Percentiles rank a stretch among this genome's conserved stretches.
Evolutionary conservation across 1,140 invertebrate genomes (phyloP).

Genomic region (Pseudachorutes palmiensis): DNA sequence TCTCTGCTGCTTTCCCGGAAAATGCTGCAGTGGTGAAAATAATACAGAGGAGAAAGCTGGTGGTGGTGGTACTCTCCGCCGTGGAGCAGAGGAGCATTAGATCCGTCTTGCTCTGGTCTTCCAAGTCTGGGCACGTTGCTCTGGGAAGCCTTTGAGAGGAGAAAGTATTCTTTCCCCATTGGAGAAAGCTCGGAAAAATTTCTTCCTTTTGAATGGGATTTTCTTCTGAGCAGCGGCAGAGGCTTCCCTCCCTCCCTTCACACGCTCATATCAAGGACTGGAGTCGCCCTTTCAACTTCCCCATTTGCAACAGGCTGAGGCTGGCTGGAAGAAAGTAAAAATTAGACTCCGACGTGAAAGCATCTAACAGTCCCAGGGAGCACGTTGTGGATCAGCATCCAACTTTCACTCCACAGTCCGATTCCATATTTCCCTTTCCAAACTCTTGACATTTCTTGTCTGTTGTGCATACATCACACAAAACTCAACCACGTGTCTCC

Average conservation of each 20-base stretch:
- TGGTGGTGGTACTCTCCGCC: too few relatives aligned
- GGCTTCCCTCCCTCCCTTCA: neutral
- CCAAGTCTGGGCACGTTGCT: neutral
- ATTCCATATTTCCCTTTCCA: neutral
- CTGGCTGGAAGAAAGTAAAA: neutral
- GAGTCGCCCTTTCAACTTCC: neutral
- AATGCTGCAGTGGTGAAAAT: neutral
- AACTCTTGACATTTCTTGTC: neutral
- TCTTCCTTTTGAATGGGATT: too few relatives aligned
- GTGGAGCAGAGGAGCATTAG: neutral
- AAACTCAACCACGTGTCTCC: neutral
- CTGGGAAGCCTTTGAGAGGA: neutral
- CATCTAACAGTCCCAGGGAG: neutral
- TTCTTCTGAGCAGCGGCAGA: neutral
- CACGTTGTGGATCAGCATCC: neutral
- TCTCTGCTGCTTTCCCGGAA: neutral
- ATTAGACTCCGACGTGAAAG: neutral
- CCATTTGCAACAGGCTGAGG: neutral
- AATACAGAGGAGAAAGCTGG: neutral
- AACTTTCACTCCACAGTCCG: neutral
- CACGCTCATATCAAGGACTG: neutral
- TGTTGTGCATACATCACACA: too few relatives aligned
- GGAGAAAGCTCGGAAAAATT: neutral
- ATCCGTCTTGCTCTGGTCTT: neutral
- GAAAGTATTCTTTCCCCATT: neutral